Conservation (phyloP, 1,140 invertebrate species). For the Zaprionus vittiger region DNA sequence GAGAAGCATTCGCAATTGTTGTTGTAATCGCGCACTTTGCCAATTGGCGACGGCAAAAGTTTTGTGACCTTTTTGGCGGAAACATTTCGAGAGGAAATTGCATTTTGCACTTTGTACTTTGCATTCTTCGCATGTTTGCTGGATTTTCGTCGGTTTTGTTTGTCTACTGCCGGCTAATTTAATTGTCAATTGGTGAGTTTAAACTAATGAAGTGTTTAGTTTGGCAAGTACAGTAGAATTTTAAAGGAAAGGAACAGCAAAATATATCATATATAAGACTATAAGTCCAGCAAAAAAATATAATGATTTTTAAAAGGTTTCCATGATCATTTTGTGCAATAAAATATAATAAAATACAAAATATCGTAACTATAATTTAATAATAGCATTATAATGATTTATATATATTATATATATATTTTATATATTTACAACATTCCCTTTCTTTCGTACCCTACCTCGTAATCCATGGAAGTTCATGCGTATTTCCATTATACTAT, state of each 20-base stretch:
- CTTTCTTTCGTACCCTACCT: not conserved
- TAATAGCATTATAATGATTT: not conserved
- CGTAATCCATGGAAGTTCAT: no score
- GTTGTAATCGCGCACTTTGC: constrained; percentile 30
- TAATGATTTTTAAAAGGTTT: no score
- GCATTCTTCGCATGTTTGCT: constrained; percentile 7
- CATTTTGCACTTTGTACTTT: constrained; percentile 41
- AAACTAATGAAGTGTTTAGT: not conserved
- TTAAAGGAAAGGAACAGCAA: not conserved
- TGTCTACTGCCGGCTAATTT: not conserved
- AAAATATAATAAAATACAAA: not conserved
- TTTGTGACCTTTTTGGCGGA: constrained; percentile 52
- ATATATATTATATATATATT: not conserved
- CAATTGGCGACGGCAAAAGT: constrained; percentile 54
- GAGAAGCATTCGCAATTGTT: constrained; percentile 4
- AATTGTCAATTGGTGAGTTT: constrained; percentile 20
- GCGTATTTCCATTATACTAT: not conserved
- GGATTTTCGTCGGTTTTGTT: constrained; percentile 7
- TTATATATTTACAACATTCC: not conserved
- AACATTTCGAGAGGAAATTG: constrained; percentile 38
- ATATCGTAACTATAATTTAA: not conserved
- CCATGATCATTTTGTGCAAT: no score
- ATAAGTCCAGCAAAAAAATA: not conserved
- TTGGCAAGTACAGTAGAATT: not conserved
- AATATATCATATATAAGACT: not conserved